A percentile compares a stretch with the other conserved stretches of the same genome.
Conservation (phyloP, 2,888 invertebrate genomes). For the Macrophya alboannulata region DNA sequence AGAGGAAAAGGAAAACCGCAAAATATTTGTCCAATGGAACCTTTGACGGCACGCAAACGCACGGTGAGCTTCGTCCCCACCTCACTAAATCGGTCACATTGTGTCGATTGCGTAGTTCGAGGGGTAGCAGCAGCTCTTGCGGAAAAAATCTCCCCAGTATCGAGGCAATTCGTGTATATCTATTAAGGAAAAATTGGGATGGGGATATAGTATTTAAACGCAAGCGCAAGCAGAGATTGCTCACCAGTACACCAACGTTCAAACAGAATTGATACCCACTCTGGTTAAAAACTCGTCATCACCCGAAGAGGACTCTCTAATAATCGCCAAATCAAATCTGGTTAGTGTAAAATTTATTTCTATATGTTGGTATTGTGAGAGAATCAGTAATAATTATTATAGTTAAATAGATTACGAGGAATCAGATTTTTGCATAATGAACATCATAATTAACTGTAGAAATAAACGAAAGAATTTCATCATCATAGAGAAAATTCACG, state of each 20-base stretch:
- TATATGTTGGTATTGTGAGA: background rate
- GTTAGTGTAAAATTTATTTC: conserved; percentile 1
- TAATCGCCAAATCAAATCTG: background rate
- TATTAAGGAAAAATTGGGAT: background rate
- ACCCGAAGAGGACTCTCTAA: background rate
- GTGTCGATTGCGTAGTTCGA: background rate
- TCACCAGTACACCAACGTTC: conserved; percentile 27
- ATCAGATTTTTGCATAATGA: background rate
- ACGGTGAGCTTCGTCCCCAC: conserved; percentile 23
- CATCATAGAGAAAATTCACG: background rate
- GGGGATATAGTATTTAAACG: conserved; percentile 20
- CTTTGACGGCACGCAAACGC: conserved; percentile 16
- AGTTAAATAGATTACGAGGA: no score
- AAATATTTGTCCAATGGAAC: background rate
- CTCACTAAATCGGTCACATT: background rate
- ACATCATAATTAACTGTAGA: background rate
- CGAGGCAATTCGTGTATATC: conserved; percentile 7
- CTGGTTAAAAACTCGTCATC: background rate
- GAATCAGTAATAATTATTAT: background rate
- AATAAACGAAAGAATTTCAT: background rate
- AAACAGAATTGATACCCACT: background rate
- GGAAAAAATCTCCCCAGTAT: conserved; percentile 16
- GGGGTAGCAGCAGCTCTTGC: conserved; percentile 33
- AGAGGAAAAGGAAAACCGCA: background rate
- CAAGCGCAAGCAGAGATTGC: background rate